phyloP scores from a whole-genome alignment of 2,797 vertebrate species.

The Alfaro cultratus region DNA sequence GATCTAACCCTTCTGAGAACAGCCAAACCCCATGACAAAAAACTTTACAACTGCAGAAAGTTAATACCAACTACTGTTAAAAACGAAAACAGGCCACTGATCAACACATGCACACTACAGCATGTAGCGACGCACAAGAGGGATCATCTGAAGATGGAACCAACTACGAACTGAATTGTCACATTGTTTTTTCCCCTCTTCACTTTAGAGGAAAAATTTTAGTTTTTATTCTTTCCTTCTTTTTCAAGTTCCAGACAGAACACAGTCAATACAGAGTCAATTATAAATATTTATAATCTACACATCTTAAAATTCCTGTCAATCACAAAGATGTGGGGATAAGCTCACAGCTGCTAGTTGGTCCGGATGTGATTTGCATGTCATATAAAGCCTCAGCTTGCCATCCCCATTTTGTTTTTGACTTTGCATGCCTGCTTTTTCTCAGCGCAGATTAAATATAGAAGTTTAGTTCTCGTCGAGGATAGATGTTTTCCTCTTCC shows the following conservation, averaged over 20 bases:
- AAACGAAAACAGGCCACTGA: constrained; percentile 60
- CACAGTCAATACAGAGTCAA: constrained; percentile 84
- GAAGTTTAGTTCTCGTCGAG: constrained; percentile 84
- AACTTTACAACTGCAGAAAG: constrained; percentile 49
- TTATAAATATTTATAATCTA: constrained; percentile 89
- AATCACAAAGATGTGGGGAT: constrained; percentile 81
- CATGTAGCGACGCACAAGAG: constrained; percentile 21
- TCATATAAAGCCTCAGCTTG: constrained; percentile 77
- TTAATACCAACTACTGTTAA: constrained; percentile 57
- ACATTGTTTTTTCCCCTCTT: background rate
- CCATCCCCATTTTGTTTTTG: constrained; percentile 81
- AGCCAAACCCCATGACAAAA: constrained; percentile 33
- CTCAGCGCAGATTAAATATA: constrained; percentile 86
- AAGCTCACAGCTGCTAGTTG: constrained; percentile 76
- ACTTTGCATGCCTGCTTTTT: constrained; percentile 81
- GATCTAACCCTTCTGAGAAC: constrained; percentile 52
- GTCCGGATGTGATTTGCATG: constrained; percentile 83
- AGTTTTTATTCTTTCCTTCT: constrained; percentile 53
- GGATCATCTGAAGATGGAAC: constrained; percentile 63
- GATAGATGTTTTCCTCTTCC: constrained; percentile 63
- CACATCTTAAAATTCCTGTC: constrained; percentile 83
- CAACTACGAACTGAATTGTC: constrained; percentile 59
- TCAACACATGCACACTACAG: constrained; percentile 23
- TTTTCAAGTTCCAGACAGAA: constrained; percentile 80
- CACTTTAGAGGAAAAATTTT: constrained; percentile 45